Evolutionary conservation across 2,888 invertebrate genomes (phyloP).

Genomic region (Brenthis ino): DNA sequence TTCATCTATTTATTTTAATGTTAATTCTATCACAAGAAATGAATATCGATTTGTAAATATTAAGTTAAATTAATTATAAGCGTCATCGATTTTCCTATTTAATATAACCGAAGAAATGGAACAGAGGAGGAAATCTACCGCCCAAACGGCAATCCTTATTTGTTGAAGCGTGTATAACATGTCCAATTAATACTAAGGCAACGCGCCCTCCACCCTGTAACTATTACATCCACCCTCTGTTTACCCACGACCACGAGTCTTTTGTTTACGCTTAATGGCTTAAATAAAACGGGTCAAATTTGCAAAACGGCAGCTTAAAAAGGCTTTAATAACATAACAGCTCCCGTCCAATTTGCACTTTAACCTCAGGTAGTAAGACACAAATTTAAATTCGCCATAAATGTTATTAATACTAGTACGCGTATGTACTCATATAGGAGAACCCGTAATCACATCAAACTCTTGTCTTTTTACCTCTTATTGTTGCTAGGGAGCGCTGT

Average conservation of each 20-base stretch:
- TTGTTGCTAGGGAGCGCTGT: conserved; percentile 59
- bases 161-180: conserved; percentile 75
- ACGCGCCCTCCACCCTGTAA: conserved; percentile 67
- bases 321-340: conserved; percentile 61
- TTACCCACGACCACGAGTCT: conserved; percentile 71
- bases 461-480: conserved; percentile 65
- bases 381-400: conserved; percentile 55
- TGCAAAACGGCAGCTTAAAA: conserved; percentile 70
- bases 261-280: conserved; percentile 80
- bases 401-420: conserved; percentile 58
- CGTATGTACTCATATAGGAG: conserved; percentile 60
- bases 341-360: conserved; percentile 54
- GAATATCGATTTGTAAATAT: conserved; percentile 1
- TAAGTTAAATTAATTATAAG: conserved; percentile 19
- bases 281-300: conserved; percentile 80
- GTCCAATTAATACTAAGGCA: conserved; percentile 75
- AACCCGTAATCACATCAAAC: conserved; percentile 64
- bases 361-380: conserved; percentile 59
- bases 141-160: conserved; percentile 61
- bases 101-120: conserved; percentile 32
- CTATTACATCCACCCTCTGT: conserved; percentile 72
- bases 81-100: conserved; percentile 23
- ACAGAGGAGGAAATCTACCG: conserved; percentile 32
- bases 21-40: not conserved
- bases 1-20: not conserved